Percentiles rank a stretch among this genome's conserved stretches.
phyloP scores from a whole-genome alignment of 2,113 vertebrate species.

The Caloenas nicobarica region DNA sequence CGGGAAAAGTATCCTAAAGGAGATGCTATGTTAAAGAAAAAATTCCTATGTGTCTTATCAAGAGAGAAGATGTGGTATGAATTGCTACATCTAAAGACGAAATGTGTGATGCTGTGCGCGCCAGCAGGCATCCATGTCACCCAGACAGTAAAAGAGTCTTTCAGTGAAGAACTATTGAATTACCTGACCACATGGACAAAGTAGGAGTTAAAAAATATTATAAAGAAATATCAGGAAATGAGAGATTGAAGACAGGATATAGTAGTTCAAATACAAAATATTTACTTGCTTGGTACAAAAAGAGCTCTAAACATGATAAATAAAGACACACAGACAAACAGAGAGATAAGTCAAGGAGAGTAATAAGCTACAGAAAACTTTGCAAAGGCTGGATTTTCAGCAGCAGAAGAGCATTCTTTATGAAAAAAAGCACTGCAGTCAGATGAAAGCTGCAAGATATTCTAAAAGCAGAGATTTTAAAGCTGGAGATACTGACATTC shows the following conservation, averaged over 20 bases:
- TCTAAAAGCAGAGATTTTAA: constrained; percentile 4
- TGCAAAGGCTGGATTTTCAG: background rate
- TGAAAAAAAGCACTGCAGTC: background rate
- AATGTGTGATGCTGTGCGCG: rapidly evolving
- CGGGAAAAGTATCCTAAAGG: background rate
- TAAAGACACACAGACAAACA: background rate
- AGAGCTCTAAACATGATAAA: background rate
- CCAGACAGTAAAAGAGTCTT: background rate
- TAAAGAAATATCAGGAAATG: background rate
- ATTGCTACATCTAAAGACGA: background rate
- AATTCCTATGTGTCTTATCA: background rate
- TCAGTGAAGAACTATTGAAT: background rate
- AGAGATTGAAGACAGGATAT: background rate
- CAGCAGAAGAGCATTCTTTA: background rate
- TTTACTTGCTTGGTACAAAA: background rate
- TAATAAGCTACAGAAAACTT: background rate
- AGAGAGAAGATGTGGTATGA: background rate
- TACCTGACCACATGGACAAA: background rate
- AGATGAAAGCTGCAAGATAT: background rate
- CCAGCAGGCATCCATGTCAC: background rate
- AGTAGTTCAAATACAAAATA: background rate
- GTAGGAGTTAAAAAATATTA: background rate
- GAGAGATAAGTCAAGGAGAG: background rate
- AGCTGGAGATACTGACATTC: background rate
- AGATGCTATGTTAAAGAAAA: background rate